Evolutionary conservation across 2,888 invertebrate genomes (phyloP).

Genomic region (Spodoptera exigua): DNA sequence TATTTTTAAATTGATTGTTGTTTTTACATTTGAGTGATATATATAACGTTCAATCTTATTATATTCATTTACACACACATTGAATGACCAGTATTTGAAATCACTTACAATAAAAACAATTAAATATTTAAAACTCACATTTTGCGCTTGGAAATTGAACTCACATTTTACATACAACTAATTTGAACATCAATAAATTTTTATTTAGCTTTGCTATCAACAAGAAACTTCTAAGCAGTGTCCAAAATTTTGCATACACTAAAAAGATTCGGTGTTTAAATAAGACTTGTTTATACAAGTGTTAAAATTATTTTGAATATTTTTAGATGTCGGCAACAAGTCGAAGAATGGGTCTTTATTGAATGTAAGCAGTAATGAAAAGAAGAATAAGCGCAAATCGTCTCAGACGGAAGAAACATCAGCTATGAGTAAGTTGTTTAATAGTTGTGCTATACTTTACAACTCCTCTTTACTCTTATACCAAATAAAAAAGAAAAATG

Average conservation of each 20-base stretch:
- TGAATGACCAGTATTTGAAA: too few species aligned
- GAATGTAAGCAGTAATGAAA: slow-evolving; percentile 56
- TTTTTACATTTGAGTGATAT: slow-evolving; percentile 3
- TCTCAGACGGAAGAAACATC: slow-evolving; percentile 30
- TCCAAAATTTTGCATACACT: slow-evolving; percentile 6
- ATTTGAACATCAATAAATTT: too few species aligned
- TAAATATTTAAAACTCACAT: too few species aligned
- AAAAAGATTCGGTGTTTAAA: not conserved
- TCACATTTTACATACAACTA: too few species aligned
- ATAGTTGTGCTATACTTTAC: too few species aligned
- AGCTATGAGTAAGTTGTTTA: slow-evolving; percentile 48
- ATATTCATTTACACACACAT: not conserved
- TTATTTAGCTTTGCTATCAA: too few species aligned
- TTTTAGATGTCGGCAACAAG: slow-evolving; percentile 36
- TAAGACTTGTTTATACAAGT: slow-evolving; percentile 21
- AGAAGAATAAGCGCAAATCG: slow-evolving; percentile 56
- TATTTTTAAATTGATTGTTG: not conserved
- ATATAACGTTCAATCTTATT: too few species aligned
- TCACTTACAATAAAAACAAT: not conserved
- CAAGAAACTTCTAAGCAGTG: too few species aligned
- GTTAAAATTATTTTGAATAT: not conserved
- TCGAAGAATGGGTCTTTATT: slow-evolving; percentile 38
- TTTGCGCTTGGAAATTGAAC: too few species aligned
- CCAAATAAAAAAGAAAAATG: too few species aligned
- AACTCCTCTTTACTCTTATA: too few species aligned